Percentiles rank a stretch among this genome's conserved stretches.
phyloP scores from a whole-genome alignment of 2,797 vertebrate species.

The Sebastes diploproa region DNA sequence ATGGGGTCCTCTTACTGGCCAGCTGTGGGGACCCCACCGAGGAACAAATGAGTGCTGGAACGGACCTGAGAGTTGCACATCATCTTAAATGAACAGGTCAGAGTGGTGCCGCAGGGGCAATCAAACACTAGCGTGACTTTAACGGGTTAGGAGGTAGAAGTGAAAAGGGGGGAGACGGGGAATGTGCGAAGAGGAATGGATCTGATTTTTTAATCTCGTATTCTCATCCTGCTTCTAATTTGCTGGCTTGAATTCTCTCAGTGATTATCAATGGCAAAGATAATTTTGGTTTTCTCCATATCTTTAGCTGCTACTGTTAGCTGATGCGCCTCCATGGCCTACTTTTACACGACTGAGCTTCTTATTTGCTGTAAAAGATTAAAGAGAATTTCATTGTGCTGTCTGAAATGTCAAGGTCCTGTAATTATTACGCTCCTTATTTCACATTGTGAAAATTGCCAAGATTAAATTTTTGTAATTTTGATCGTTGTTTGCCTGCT shows the following conservation, averaged over 20 bases:
- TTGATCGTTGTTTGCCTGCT: conserved; percentile 21
- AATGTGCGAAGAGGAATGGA: neutral
- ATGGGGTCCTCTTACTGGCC: conserved; percentile 73
- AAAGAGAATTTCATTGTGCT: conserved; percentile 12
- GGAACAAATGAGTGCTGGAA: conserved; percentile 76
- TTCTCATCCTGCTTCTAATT: conserved; percentile 38
- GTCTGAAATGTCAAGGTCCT: conserved; percentile 13
- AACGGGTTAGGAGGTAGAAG: conserved; percentile 52
- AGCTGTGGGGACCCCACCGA: conserved; percentile 59
- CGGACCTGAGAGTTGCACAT: conserved; percentile 80
- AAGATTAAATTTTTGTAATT: conserved; percentile 26
- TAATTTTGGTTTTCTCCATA: conserved; percentile 40
- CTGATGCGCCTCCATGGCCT: conserved; percentile 40
- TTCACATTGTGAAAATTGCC: conserved; percentile 34
- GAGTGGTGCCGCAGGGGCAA: conserved; percentile 76
- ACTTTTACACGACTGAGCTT: conserved; percentile 46
- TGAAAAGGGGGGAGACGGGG: neutral
- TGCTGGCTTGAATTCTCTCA: conserved; percentile 21
- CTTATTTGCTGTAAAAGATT: conserved; percentile 38
- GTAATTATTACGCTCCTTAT: conserved; percentile 41
- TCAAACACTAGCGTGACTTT: conserved; percentile 76
- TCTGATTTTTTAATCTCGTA: conserved; percentile 29
- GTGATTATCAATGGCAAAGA: conserved; percentile 26
- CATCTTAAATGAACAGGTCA: conserved; percentile 84
- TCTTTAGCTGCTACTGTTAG: conserved; percentile 31